Conservation (phyloP, 2,113 vertebrate species). For the Eira barbara region DNA sequence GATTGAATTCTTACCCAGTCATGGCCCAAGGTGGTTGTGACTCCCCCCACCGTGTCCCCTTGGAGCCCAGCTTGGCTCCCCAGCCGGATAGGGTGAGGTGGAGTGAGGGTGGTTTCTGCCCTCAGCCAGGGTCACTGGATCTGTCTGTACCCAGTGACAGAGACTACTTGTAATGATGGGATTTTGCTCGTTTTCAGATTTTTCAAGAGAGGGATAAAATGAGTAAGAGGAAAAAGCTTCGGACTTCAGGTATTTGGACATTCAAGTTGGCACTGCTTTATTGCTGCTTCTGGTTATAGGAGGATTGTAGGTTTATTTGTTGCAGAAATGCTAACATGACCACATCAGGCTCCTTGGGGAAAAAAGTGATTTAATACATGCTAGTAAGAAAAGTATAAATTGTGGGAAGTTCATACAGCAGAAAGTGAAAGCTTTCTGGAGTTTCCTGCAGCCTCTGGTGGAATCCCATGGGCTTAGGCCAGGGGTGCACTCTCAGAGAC, state of each 20-base stretch:
- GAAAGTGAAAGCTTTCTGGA: neutral
- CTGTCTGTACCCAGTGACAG: neutral
- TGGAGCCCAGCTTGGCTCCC: neutral
- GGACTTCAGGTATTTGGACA: conserved; percentile 66
- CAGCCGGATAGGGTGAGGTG: neutral
- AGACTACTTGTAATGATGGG: neutral
- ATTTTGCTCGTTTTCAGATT: conserved; percentile 46
- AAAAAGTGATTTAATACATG: neutral
- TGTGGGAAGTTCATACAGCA: neutral
- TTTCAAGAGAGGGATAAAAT: conserved; percentile 52
- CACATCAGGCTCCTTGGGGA: neutral
- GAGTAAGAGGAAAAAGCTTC: conserved; percentile 71
- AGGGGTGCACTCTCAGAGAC: neutral
- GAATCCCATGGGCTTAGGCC: neutral
- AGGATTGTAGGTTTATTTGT: neutral
- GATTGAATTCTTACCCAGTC: neutral
- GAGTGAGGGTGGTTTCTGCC: too few species aligned
- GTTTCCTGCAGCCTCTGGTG: neutral
- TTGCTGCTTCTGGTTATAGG: neutral
- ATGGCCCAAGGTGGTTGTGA: neutral
- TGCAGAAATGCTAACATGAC: neutral
- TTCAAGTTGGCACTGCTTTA: neutral
- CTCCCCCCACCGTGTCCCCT: neutral
- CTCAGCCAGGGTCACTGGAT: neutral
- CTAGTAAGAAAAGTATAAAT: neutral